Conservation (phyloP, 2,113 vertebrate genomes). For the Tragelaphus imberbis region DNA sequence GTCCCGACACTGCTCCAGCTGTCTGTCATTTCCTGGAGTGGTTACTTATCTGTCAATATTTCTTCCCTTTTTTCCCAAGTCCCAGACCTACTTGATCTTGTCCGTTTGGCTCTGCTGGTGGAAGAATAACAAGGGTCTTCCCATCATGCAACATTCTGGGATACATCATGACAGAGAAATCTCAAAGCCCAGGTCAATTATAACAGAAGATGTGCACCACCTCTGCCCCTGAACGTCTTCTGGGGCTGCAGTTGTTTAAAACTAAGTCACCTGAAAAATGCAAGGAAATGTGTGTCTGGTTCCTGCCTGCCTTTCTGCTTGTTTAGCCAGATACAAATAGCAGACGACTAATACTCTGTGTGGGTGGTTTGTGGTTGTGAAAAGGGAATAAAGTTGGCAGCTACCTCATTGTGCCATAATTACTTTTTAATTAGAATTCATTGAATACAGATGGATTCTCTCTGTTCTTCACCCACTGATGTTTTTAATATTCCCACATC, state of each 20-base stretch:
- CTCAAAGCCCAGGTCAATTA: slow-evolving; percentile 92
- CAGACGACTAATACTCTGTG: neutral
- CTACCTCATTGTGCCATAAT: slow-evolving; percentile 67
- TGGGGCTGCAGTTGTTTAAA: slow-evolving; percentile 82
- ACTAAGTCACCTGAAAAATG: slow-evolving; percentile 80
- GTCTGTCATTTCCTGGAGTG: slow-evolving; percentile 81
- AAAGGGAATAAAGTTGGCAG: slow-evolving; percentile 67
- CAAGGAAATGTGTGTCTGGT: slow-evolving; percentile 61
- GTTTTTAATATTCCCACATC: slow-evolving; percentile 81
- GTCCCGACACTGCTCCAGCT: slow-evolving; percentile 73
- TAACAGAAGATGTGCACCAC: slow-evolving; percentile 84
- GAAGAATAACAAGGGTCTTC: slow-evolving; percentile 85
- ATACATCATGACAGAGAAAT: slow-evolving; percentile 87
- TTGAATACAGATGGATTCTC: slow-evolving; percentile 80
- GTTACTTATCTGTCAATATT: slow-evolving; percentile 86
- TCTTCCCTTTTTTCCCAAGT: slow-evolving; percentile 80
- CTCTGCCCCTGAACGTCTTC: slow-evolving; percentile 81
- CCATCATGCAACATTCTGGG: slow-evolving; percentile 85
- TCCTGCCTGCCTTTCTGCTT: slow-evolving; percentile 28
- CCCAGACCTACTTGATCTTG: slow-evolving; percentile 85
- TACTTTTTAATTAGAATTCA: slow-evolving; percentile 85
- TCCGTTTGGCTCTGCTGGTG: slow-evolving; percentile 82
- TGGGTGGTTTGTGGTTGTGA: slow-evolving; percentile 45
- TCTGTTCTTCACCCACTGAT: slow-evolving; percentile 68
- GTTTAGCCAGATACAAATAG: slow-evolving; percentile 56